Base-by-base conservation (phyloP, 2,888 invertebrate species). In the Ectobius pallidus region DNA sequence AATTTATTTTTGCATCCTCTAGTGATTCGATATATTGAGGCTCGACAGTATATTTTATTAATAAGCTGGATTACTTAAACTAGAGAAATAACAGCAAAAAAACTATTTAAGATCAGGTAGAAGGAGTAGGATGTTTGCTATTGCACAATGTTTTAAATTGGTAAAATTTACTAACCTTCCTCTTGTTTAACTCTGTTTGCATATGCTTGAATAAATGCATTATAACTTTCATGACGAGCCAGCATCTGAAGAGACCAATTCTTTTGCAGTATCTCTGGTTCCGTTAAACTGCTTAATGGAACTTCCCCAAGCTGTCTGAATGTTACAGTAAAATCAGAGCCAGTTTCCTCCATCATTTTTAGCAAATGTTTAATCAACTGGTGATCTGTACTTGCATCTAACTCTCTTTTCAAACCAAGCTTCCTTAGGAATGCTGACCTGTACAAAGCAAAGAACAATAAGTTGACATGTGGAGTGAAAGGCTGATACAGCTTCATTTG, bases 281-380 rank as follows among this genome's bases (percentile, higher is more conserved):
- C 82, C 11, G 83, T 81, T 81, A 86, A 81, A 75, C 85, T 83
- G 70, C 79, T 78, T 0, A 87, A 82, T 73, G 77, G 65, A 74
- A 86, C 85, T 80, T 88, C 87, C 69, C 86, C 85, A 18, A 89
- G 82, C 77, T 89, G 87, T 72, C 88, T 81, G 77, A 89, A 89
- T 0, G 87, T 86, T 77, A 85, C 83, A 0, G 90, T 90, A 77
- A 90, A 90, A 79, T 91, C 90, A 9, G 89, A 87, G 22, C 88
- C 88, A 0, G 88, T 88, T 71, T 86, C 86, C 77, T 88, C 86
- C 89, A 91, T 88, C 81, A 88, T 87, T 30, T 86, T 85, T 18
- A 90, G 80, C 7, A 91, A 84, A 52, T 85, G 84, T 70, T 86
- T 84, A 0, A 89, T 81, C 20, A 87, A 77, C 61, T 85, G 83